Evolutionary conservation across 2,797 vertebrate genomes (phyloP), one percentile per base, ranked within the genome.

Genomic region (Melanotaenia maccullochi): DNA sequence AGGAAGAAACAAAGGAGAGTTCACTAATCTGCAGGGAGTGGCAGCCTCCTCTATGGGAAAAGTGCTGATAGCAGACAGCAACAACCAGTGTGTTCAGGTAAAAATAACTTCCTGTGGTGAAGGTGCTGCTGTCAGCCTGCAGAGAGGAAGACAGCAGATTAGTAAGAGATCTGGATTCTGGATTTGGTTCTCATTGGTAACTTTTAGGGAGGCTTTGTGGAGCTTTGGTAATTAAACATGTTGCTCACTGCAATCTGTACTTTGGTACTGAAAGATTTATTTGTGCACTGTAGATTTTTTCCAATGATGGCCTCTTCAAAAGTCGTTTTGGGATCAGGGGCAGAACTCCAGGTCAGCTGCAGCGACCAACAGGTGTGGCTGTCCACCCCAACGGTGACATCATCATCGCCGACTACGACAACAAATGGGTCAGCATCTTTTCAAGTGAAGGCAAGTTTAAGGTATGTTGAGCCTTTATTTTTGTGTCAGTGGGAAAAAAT

Each of bases 401-500:
- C 78, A 98, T 99, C 86, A 97, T 98, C 20, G 98, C 98, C 1
- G 98, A 99, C 88, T 99, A 99, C 5, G 98, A 99, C 90, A 99
- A 99, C 87, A 99, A 99, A 77, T 99, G 98, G 98, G 96, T 99
- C 92, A 99, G 98, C 97, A 97, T 99, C 90, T 99, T 99, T 86
- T 97, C 97, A 42, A 94, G 94, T 3, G 97, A 99, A 65, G 98
- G 98, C 60, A 99, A 99, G 88, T 99, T 99, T 91, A 99, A 99
- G 96, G 98, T 99, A 89, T 22, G 85, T 60, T 51, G 1, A 11
- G 3, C 22, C 35, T 20, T 47, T 5, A 16, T 55, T 9, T 35
- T 33, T 9, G 2, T 11, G 6, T 35, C 33, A 60, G 44, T 32
- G 30, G 6, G 32, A 25, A 12, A 12, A 32, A 61, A 33, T 4